Evolutionary conservation across 2,888 invertebrate genomes (phyloP).

Genomic region (Sesia bembeciformis): DNA sequence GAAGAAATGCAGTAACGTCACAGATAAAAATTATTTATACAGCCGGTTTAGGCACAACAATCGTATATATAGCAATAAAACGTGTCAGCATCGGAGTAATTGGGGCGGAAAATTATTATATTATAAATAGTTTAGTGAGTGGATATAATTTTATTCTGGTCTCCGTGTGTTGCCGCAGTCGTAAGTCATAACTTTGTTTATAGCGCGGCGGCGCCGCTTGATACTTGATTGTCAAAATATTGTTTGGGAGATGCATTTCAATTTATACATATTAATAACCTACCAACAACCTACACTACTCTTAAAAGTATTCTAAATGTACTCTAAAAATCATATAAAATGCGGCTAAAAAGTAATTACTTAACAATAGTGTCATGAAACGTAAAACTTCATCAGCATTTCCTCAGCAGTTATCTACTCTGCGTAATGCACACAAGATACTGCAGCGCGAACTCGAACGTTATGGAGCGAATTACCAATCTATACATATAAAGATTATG

Average conservation of each 20-base stretch:
- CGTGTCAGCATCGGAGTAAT: constrained; percentile 65
- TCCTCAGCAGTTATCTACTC: too few species aligned
- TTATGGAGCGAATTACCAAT: too few species aligned
- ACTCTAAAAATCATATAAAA: too few species aligned
- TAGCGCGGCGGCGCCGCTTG: constrained; percentile 23
- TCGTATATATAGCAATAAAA: constrained; percentile 67
- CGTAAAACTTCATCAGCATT: too few species aligned
- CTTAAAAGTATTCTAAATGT: too few species aligned
- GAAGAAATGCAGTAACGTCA: constrained; percentile 33
- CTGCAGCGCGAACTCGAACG: too few species aligned
- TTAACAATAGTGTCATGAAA: too few species aligned
- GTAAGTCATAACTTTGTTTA: constrained; percentile 60
- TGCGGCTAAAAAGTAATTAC: too few species aligned
- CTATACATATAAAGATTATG: too few species aligned
- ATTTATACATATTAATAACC: too few species aligned
- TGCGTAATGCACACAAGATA: too few species aligned
- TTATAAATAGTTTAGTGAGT: constrained; percentile 68
- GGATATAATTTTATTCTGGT: constrained; percentile 61
- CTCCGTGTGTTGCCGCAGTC: constrained; percentile 48
- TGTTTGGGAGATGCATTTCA: background rate
- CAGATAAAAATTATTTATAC: constrained; percentile 50
- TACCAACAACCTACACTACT: too few species aligned
- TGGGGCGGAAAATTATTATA: constrained; percentile 69
- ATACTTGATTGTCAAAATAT: constrained; percentile 27
- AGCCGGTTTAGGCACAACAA: constrained; percentile 46